Base-by-base conservation (phyloP, 2,113 vertebrate species). In the Poeciliopsis retropinna region DNA sequence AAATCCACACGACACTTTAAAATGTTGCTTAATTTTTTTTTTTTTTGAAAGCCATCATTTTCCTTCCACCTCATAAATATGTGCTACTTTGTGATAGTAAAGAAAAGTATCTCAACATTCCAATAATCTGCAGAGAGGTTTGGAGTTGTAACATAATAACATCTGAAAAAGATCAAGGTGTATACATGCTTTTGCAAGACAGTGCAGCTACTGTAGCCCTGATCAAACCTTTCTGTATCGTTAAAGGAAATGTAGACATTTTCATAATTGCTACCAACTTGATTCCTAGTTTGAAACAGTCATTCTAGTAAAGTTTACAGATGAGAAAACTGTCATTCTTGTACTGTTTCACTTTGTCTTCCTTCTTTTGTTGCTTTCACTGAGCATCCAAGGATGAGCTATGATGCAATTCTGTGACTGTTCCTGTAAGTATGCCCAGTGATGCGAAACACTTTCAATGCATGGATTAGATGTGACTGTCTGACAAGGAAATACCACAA, bases 381-480 rank as follows among this genome's bases (percentile, higher is more conserved):
- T 79, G 90, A 90, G 86, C 75, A 73, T 69, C 30, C 67, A 80
- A 64, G 87, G 84, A 89, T 75, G 28, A 12, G 57, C 71, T 71
- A 39, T 74, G 47, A 78, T 34, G 69, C 27, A 64, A 86, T 63
- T 66, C 70, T 76, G 32, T 90, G 32, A 51, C 80, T 77, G 60
- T 81, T 28, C 5, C 78, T 84, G 89, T 92, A 76, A 92, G 89
- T 90, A 89, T 85, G 37, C 29, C 31, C 3, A 41, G 17, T 72
- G 28, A 57, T 54, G 31, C 3, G 68, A 15, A 64, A 68, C 14
- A n/a, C 7, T 25, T 47, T 34, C 17, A 37, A 41, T 22, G 34
- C 14, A 75, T 64, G 28, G n/a, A 27, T 72, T 37, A 66, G 32
- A 79, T 25, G 22, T 25, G 62, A n/a, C 37, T 30, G 8, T 14